phyloP scores from a whole-genome alignment of 2,888 invertebrate species.

The Altica lythri region DNA sequence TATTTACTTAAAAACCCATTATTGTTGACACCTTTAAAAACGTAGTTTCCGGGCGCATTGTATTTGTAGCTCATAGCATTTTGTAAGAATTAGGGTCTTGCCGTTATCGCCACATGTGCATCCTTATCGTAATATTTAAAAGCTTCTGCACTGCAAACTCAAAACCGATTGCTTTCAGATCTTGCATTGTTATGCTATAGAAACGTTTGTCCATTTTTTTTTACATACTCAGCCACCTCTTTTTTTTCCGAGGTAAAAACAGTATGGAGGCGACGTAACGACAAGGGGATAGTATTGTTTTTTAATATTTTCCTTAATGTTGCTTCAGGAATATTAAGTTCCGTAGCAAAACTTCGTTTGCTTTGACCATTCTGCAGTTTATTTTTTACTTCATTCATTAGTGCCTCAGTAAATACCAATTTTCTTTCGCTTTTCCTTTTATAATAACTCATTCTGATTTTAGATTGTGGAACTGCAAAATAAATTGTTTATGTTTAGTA shows the following conservation, averaged over 20 bases:
- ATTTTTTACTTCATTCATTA: not conserved
- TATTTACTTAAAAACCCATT: too few relatives aligned
- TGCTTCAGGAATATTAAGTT: slow-evolving; percentile 3
- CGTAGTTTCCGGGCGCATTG: too few relatives aligned
- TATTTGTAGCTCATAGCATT: too few relatives aligned
- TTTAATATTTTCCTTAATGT: slow-evolving; percentile 15
- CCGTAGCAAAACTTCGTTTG: slow-evolving; percentile 8
- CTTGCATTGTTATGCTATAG: slow-evolving; percentile 20
- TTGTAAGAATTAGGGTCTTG: too few relatives aligned
- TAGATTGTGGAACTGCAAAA: not conserved
- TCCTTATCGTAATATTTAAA: too few relatives aligned
- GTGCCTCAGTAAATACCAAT: slow-evolving; percentile 2
- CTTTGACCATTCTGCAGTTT: slow-evolving; percentile 12
- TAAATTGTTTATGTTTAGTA: not conserved
- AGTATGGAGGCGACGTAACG: slow-evolving; percentile 8
- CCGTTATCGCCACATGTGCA: too few relatives aligned
- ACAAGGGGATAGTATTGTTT: slow-evolving; percentile 4
- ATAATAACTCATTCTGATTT: not conserved
- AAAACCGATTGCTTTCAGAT: slow-evolving; percentile 7
- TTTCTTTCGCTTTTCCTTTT: not conserved
- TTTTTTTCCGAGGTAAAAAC: slow-evolving; percentile 7
- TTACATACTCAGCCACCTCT: slow-evolving; percentile 9
- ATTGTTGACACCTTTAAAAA: too few relatives aligned
- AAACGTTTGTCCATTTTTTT: slow-evolving; percentile 12
- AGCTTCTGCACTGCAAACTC: slow-evolving; percentile 10